Evolutionary conservation across 2,113 vertebrate genomes (phyloP), one percentile per base, ranked within the genome.

Genomic region (Tragelaphus buxtoni): DNA sequence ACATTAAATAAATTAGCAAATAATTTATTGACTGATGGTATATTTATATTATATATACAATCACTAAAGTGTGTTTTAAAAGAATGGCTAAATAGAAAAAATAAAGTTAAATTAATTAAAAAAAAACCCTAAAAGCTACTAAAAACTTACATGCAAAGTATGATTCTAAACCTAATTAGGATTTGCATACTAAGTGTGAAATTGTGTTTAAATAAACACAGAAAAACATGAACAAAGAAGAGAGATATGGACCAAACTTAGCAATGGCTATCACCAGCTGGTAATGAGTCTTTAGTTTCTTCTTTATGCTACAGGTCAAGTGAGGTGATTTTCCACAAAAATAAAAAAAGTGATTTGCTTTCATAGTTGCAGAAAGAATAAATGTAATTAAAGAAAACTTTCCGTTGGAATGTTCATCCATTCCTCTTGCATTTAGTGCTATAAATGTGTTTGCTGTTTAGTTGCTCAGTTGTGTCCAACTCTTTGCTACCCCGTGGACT

Each of bases 51-150:
- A 93, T 30, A 92, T 5, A 87, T 4, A 28, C 1, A 92, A 81
- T 35, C 35, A 35, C 28, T 35, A 45, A 55, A 97, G 47, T 49
- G 39, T 39, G 72, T 90, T 81, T 95, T 97, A 82, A 93, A 94
- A 90, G 39, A 76, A 88, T 5, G 1, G 28, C 82, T 84, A 91
- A 61, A 51, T 49, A n/a, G 30, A 85, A 97, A 95, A 93, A 84
- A 55, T 32, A 86, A 95, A 92, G 14, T 58, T 77, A 63, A 91
- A 86, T 32, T 24, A 39, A 58, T 83, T 0, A 17, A 53, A 53
- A 53, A 60, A 55, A 87, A 89, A 90, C 2, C 8, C 9, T 35
- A 77, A 81, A 96, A 80, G n/a, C 83, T 79, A 56, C 12, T 5
- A 81, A 85, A 90, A 95, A 82, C 47, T 89, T 35, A 79, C 30